Evolutionary conservation across 2,888 invertebrate species (phyloP).

Genomic region (Caradrina clavipalpis): DNA sequence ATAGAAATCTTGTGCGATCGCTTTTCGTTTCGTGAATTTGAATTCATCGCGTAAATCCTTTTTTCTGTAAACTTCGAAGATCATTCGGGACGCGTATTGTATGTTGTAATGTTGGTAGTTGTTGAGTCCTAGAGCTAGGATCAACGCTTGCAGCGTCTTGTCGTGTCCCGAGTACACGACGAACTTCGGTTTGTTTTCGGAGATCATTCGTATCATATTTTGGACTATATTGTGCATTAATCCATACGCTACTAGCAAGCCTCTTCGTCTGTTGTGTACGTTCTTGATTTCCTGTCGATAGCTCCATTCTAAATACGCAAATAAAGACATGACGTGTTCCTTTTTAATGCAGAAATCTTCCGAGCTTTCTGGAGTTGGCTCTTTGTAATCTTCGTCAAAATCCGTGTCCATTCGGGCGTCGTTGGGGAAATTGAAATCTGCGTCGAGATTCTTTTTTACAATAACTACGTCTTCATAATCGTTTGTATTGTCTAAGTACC

Average conservation of each 20-base stretch:
- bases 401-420: slow-evolving; percentile 85
- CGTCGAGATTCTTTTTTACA: slow-evolving; percentile 88
- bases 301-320: slow-evolving; percentile 96
- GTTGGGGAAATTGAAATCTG: slow-evolving; percentile 89
- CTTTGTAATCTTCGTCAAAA: slow-evolving; percentile 86
- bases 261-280: slow-evolving; percentile 91
- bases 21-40: slow-evolving; percentile 90
- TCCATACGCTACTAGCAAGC: slow-evolving; percentile 95
- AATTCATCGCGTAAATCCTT: slow-evolving; percentile 86
- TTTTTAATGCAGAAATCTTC: slow-evolving; percentile 92
- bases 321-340: slow-evolving; percentile 94
- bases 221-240: slow-evolving; percentile 95
- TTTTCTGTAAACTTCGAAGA: slow-evolving; percentile 96
- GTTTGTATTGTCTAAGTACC: slow-evolving; percentile 85
- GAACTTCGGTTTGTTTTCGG: slow-evolving; percentile 93
- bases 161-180: slow-evolving; percentile 98
- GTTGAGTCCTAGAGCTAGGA: slow-evolving; percentile 94
- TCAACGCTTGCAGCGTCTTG: slow-evolving; percentile 96
- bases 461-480: slow-evolving; percentile 88
- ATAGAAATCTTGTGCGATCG: slow-evolving; percentile 93
- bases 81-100: slow-evolving; percentile 96
- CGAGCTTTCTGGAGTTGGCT: slow-evolving; percentile 80
- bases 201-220: slow-evolving; percentile 95
- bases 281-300: slow-evolving; percentile 92
- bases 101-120: slow-evolving; percentile 93